Evolutionary conservation across 2,113 vertebrate genomes (phyloP).

Genomic region (Hypocryptadius cinnamomeus): DNA sequence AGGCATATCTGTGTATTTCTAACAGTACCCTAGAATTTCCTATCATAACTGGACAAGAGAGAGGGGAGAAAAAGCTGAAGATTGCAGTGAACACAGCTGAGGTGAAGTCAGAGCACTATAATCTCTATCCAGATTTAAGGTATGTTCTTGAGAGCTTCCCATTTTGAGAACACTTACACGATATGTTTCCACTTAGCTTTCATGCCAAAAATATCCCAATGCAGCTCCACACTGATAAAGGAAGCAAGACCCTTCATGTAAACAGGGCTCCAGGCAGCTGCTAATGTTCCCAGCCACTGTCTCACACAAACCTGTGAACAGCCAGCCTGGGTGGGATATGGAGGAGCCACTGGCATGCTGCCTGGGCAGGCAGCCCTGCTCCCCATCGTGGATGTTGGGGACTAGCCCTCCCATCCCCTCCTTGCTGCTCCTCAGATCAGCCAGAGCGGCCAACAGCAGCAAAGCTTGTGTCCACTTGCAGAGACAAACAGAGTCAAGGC

Average conservation of each 20-base stretch:
- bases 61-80: not conserved
- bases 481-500: not conserved
- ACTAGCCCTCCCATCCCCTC: not conserved
- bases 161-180: not conserved
- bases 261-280: not conserved
- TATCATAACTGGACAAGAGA: not conserved
- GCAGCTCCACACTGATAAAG: not conserved
- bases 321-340: accelerated
- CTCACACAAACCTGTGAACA: not conserved
- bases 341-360: not conserved
- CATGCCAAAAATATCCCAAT: constrained; percentile 42
- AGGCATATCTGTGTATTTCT: not conserved
- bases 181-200: constrained; percentile 15
- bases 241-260: not conserved
- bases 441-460: accelerated
- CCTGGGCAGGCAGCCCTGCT: not conserved
- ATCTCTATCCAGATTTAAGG: not conserved
- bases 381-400: not conserved
- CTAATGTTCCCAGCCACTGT: not conserved
- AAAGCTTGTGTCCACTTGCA: not conserved
- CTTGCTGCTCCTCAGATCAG: not conserved
- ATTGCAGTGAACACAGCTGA: not conserved
- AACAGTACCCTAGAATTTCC: not conserved
- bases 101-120: not conserved
- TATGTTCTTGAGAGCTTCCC: constrained; percentile 30